These are phyloP conservation scores for Chironomus tepperi DNA, from an alignment of 1,140 invertebrate genomes.

Conservation along the genomic window DNA sequence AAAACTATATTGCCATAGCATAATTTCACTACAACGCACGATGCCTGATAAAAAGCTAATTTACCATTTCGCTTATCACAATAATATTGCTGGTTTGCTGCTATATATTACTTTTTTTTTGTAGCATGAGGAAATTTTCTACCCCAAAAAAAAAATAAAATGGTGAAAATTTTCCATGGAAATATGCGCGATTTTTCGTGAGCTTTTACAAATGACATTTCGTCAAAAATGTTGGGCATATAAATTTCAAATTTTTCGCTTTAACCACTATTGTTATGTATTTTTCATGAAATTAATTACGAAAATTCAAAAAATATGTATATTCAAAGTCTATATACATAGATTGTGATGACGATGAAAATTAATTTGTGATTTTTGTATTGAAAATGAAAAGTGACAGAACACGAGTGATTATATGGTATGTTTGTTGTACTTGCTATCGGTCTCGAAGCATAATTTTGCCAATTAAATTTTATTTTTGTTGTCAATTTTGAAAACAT, in stretches of 20 bases:
- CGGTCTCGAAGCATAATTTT: constrained; percentile 16
- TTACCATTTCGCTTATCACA: constrained; percentile 7
- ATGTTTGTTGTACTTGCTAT: constrained; percentile 11
- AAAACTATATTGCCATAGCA: constrained; percentile 19
- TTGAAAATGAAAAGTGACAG: constrained; percentile 21
- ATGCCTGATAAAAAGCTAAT: constrained; percentile 18
- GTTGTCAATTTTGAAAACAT: constrained; percentile 15
- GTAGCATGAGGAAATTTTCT: too few species aligned
- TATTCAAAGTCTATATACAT: background rate
- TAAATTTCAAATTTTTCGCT: background rate
- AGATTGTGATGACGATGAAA: constrained; percentile 7
- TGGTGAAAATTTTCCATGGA: background rate
- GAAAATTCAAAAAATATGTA: background rate
- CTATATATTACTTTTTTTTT: background rate
- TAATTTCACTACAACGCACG: constrained; percentile 6
- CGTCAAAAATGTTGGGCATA: background rate
- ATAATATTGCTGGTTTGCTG: background rate
- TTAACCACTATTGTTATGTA: background rate
- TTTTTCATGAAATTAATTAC: background rate
- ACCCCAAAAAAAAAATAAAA: too few species aligned
- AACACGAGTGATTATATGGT: constrained; percentile 18
- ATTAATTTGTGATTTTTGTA: constrained; percentile 15
- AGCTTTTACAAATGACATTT: constrained; percentile 3
- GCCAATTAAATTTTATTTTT: constrained; percentile 16
- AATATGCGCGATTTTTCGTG: background rate